Base-by-base conservation (phyloP, 2,888 invertebrate species). In the Eilema griseolum region DNA sequence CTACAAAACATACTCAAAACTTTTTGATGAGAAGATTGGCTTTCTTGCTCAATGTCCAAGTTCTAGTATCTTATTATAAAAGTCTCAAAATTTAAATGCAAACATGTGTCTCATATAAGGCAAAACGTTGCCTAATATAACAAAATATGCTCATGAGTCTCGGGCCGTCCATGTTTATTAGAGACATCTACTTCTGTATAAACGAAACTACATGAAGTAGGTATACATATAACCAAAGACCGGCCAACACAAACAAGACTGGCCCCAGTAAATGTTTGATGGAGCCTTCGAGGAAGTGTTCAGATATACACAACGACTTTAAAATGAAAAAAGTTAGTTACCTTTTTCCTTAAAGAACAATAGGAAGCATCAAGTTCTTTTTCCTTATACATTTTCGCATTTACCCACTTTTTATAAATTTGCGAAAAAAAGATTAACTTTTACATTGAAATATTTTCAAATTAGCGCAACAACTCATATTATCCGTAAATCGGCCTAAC, bases 291-390 rank as follows among this genome's bases (percentile, higher is more conserved):
- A 2, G 10, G 20, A 41, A 46, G 46, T 46, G 16, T 20, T 46
- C 46, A 52, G 52, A 52, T 20, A 2, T 52, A 52, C 10, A 20
- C 8, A 52, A 52, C 10, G 20, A 8, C 1, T 52, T 52, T n/a
- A 52, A 52, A 52, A 52, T 20, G 20, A 20, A 52, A 52, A n/a
- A 52, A 46, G n/a, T 52, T n/a, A n/a, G 0, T 52, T n/a, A 52
- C 20, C n/a, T n/a, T 52, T 52, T 52, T 52, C 52, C 52, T 52
- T 52, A 52, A n/a, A 52, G 52, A 52, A 52, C 52, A 52, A 52
- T 52, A 52, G 8, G n/a, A n/a, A 8, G 2, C n/a, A 10, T 52
- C n/a, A 52, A 52, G n/a, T n/a, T 20, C n/a, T 2, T 41, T 41
- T 52, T 52, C 52, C n/a, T 52, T n/a, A 2, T 52, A 52, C 7